Evolutionary conservation across 2,797 vertebrate genomes (phyloP).

Genomic region (Dipus sagitta): DNA sequence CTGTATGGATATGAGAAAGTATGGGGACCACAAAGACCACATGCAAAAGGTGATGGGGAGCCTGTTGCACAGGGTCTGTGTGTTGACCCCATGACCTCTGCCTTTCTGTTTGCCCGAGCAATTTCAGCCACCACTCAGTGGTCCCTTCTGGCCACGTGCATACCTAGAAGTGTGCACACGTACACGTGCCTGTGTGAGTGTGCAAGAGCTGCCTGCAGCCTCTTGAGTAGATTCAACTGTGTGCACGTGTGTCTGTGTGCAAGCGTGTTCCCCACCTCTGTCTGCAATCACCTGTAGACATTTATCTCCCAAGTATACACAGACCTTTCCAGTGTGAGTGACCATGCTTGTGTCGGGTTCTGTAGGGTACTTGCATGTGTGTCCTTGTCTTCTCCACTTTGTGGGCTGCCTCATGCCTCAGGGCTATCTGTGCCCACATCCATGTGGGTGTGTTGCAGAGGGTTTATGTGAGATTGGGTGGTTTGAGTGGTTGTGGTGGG

Average conservation of each 20-base stretch:
- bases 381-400: neutral
- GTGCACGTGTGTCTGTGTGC: neutral
- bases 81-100: neutral
- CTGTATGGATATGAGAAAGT: neutral
- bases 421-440: neutral
- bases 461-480: neutral
- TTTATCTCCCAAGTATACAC: neutral
- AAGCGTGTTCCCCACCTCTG: neutral
- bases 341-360: neutral
- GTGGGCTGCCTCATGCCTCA: neutral
- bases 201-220: neutral
- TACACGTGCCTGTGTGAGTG: neutral
- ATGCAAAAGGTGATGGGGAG: neutral
- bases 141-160: neutral
- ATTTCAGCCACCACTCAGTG: neutral
- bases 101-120: neutral
- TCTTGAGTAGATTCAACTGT: neutral
- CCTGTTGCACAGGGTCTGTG: neutral
- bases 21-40: neutral
- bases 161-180: neutral
- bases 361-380: neutral
- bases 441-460: neutral
- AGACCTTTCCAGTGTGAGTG: neutral
- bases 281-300: neutral
- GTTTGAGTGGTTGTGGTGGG: neutral